These are phyloP conservation scores for Arbacia lixula DNA, from an alignment of 53 echinoderm and acorn worm species.

Conservation along the genomic window DNA sequence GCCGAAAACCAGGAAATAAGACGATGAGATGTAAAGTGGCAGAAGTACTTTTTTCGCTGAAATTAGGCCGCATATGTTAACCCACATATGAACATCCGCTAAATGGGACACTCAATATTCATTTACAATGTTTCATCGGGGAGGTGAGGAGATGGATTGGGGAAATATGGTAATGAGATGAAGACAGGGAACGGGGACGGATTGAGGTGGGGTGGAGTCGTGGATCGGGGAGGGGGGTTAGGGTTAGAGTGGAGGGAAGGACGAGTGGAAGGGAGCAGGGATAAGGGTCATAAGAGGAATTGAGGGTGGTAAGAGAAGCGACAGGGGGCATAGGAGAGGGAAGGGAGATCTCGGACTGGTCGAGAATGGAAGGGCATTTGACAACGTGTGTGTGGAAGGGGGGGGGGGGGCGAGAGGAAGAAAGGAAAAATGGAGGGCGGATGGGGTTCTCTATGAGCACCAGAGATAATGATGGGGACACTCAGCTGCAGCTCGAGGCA, in stretches of 20 bases:
- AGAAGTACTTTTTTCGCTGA: constrained; percentile 7
- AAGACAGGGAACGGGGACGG: no score
- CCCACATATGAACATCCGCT: constrained; percentile 49
- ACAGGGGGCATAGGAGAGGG: constrained; percentile 24
- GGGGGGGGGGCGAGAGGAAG: background rate
- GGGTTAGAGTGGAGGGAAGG: no score
- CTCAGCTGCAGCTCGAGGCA: no score
- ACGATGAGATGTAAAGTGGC: background rate
- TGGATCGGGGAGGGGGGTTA: no score
- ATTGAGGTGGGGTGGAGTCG: no score
- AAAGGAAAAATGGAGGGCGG: constrained; percentile 1
- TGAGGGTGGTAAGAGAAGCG: no score
- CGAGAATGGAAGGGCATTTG: constrained; percentile 13
- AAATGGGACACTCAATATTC: constrained; percentile 50
- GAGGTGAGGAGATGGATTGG: constrained; percentile 31
- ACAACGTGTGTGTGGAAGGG: background rate
- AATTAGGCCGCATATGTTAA: constrained; percentile 51
- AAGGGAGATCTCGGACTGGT: constrained; percentile 23
- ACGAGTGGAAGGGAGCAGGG: no score
- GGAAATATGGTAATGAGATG: no score
- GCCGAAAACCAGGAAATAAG: background rate
- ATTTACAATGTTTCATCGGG: constrained; percentile 32
- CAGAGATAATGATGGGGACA: no score
- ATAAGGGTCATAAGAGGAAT: no score
- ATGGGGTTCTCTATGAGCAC: no score